These are phyloP conservation scores for Cephalopachus bancanus DNA, from an alignment of 2,797 vertebrate species.

Conservation along the genomic window DNA sequence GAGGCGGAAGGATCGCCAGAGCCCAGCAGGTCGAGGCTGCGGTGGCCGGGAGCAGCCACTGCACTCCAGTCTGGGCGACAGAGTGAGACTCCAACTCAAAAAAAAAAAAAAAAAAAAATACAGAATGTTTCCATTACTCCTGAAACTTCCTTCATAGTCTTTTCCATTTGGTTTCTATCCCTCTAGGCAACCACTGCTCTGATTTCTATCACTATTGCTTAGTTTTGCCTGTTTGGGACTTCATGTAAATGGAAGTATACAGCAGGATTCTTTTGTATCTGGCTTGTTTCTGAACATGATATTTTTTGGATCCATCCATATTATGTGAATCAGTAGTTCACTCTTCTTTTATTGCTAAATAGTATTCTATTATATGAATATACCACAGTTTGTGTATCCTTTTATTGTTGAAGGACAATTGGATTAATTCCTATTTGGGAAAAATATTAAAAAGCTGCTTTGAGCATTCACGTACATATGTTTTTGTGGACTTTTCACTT, in stretches of 20 bases:
- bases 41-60: too few species aligned
- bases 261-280: background rate
- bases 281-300: background rate
- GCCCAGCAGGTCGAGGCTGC: too few species aligned
- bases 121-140: background rate
- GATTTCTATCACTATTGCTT: background rate
- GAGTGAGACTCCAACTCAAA: too few species aligned
- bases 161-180: background rate
- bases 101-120: background rate
- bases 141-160: background rate
- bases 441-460: conserved; percentile 6
- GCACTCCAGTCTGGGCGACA: too few species aligned
- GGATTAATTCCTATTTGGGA: background rate
- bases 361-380: background rate
- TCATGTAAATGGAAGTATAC: background rate
- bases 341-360: background rate
- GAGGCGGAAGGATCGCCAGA: too few species aligned
- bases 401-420: background rate
- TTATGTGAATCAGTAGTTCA: conserved; percentile 17
- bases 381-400: background rate
- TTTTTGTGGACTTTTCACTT: conserved; percentile 23
- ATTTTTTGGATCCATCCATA: conserved; percentile 18
- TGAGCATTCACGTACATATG: background rate
- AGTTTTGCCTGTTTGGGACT: background rate
- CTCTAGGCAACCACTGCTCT: background rate